Evolutionary conservation across 2,888 invertebrate species (phyloP).

Genomic region (Creontiades dilutus): DNA sequence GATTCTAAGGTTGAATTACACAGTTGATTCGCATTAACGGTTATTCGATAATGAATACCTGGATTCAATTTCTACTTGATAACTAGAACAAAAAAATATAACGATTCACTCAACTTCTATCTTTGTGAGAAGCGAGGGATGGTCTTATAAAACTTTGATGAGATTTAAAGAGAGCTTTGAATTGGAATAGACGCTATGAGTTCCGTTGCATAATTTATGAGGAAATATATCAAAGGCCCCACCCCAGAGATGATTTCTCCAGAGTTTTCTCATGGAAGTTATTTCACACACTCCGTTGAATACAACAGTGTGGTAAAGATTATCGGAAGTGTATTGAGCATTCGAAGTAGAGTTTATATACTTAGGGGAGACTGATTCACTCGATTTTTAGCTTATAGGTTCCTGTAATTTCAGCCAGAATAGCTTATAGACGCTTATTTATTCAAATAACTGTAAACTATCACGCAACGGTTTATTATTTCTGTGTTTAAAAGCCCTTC

Average conservation of each 20-base stretch:
- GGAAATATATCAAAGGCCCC: slow-evolving; percentile 35
- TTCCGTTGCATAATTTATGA: slow-evolving; percentile 34
- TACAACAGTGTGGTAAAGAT: not conserved
- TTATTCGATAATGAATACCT: no score
- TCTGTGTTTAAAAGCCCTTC: no score
- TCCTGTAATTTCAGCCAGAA: no score
- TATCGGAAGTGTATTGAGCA: not conserved
- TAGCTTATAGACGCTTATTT: no score
- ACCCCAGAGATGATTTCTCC: not conserved
- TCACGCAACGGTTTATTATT: no score
- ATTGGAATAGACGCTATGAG: slow-evolving; percentile 28
- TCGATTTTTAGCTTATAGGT: no score
- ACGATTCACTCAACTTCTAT: not conserved
- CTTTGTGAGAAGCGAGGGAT: not conserved
- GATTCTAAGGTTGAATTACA: no score
- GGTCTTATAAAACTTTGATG: slow-evolving; percentile 10
- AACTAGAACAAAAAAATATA: not conserved
- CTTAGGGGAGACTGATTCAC: not conserved
- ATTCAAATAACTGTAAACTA: no score
- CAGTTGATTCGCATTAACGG: no score
- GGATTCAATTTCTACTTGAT: no score
- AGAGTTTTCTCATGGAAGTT: not conserved
- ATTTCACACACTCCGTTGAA: not conserved
- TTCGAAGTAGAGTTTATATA: not conserved
- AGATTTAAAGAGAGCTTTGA: slow-evolving; percentile 7